Evolutionary conservation across 1,140 invertebrate genomes (phyloP), one percentile per base, ranked within the genome.

Genomic region (Pseudomyrmex cubaensis): DNA sequence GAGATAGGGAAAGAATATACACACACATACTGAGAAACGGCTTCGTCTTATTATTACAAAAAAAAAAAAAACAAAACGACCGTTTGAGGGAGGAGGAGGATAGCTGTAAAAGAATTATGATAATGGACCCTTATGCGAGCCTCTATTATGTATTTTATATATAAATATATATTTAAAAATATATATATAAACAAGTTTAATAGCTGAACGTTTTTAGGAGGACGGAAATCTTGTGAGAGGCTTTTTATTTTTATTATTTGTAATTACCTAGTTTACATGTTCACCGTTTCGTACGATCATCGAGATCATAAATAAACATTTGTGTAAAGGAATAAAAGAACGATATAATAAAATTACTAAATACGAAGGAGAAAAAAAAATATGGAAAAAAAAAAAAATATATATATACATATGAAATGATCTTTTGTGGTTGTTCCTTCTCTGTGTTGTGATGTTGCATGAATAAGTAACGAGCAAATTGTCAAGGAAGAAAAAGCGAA

Each of bases 91-190:
- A 1, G 35, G 35, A 35, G 35, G 35, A 35, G 82, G 69, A 91
- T 88, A 90, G 90, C 84, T 85, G 84, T 83, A 83, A 90, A 92
- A 91, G 84, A 35, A 35, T 35, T 93, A 93, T 92, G 89, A 91
- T 90, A 85, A 90, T 90, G 89, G 89, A 91, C 87, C 88, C 89
- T 35, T 86, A 54, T 84, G 87, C 84, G 91, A 93, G 93, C 92
- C 92, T 93, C 93, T 91, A 93, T 93, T 90, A 92, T 94, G 93
- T 93, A 94, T 93, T 94, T 94, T 94, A 93, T 93, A 94, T 93
- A 93, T 92, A 93, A 56, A 90, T 73, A 85, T 78, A 35, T 35
- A 35, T 35, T 2, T 35, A 35, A 35, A 35, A 35, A 35, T 35
- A 35, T 35, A 35, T 35, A 83, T 89, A 90, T 90, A 89, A 90